Evolutionary conservation across 2,113 vertebrate genomes (phyloP).

Genomic region (Lanius ludovicianus): DNA sequence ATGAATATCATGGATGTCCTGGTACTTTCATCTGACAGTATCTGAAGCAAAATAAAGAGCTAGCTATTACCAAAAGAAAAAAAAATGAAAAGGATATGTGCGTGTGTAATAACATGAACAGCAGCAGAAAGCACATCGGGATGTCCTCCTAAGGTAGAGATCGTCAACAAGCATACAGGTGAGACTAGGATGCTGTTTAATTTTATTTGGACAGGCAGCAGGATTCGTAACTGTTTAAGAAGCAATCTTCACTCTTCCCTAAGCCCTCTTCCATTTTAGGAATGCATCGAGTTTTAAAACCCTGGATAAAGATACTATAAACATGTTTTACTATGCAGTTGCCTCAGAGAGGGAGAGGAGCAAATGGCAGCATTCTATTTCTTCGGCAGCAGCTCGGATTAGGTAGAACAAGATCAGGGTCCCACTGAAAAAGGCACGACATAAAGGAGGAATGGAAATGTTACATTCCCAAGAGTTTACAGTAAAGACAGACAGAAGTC

Average conservation of each 20-base stretch:
- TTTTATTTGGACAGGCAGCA: background rate
- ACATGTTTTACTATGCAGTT: background rate
- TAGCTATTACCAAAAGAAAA: background rate
- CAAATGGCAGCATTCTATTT: background rate
- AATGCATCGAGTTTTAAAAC: background rate
- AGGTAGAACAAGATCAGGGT: background rate
- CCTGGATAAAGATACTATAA: background rate
- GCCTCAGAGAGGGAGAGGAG: background rate
- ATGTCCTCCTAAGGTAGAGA: background rate
- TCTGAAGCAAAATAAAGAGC: background rate
- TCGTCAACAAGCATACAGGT: background rate
- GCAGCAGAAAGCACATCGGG: background rate
- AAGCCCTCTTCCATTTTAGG: background rate
- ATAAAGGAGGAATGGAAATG: background rate
- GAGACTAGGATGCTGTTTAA: background rate
- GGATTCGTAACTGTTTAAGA: background rate
- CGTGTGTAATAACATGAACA: background rate
- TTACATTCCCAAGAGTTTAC: background rate
- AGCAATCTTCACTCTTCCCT: background rate
- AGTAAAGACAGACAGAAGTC: background rate
- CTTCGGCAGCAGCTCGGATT: background rate
- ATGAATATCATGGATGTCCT: background rate
- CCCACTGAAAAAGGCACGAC: background rate
- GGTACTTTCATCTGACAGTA: background rate
- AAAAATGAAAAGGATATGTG: fast-evolving